phyloP scores from a whole-genome alignment of 2,888 invertebrate species.

The Vannuccia rotundouncinata region DNA sequence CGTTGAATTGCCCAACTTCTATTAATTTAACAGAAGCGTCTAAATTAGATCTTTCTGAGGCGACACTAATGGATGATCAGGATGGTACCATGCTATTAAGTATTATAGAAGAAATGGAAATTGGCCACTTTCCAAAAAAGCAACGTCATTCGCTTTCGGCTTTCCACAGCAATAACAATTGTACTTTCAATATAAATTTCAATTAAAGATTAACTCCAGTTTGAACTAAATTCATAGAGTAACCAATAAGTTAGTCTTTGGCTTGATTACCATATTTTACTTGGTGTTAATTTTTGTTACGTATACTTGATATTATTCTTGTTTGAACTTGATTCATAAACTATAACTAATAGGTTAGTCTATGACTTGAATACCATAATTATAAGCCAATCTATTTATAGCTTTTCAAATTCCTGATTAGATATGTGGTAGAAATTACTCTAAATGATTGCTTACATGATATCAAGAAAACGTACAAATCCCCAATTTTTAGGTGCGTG shows the following conservation, averaged over 20 bases:
- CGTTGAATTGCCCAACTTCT: no score
- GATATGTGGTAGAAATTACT: no score
- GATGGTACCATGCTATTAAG: constrained; percentile 17
- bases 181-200: neutral
- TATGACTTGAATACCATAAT: neutral
- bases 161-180: neutral
- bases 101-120: constrained; percentile 5
- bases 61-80: neutral
- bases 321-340: neutral
- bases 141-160: neutral
- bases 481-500: no score
- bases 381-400: no score
- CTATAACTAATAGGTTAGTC: neutral
- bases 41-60: constrained; percentile 13
- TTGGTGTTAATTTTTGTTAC: neutral
- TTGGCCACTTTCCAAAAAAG: neutral
- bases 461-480: no score
- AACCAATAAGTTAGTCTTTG: neutral
- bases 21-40: neutral
- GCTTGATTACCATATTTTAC: neutral
- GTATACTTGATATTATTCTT: neutral
- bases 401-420: no score
- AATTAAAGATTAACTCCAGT: neutral
- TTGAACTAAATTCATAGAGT: neutral
- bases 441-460: no score